Evolutionary conservation across 2,797 vertebrate species (phyloP).

Genomic region (Prunella strophiata): DNA sequence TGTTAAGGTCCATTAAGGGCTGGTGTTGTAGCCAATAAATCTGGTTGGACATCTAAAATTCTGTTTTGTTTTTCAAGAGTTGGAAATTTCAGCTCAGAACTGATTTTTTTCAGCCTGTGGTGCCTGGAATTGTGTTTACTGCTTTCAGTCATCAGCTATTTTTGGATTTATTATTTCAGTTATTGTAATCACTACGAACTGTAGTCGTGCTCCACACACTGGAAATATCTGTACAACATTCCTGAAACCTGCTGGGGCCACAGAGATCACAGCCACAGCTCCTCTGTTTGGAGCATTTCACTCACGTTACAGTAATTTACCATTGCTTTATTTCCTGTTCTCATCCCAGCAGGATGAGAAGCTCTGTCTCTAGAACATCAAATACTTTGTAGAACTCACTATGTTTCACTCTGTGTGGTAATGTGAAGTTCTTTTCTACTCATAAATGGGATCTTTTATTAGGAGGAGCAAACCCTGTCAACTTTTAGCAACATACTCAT

Average conservation of each 20-base stretch:
- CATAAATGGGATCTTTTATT: background rate
- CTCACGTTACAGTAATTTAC: background rate
- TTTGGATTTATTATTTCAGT: background rate
- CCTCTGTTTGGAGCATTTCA: background rate
- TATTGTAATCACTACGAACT: background rate
- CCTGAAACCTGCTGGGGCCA: background rate
- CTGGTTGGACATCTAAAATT: background rate
- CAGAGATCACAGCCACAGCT: background rate
- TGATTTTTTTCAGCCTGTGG: background rate
- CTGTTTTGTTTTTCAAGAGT: background rate
- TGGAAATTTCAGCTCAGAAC: background rate
- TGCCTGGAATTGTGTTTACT: background rate
- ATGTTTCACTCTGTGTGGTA: background rate
- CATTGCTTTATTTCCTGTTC: background rate
- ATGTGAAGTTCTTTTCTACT: background rate
- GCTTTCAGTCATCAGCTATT: background rate
- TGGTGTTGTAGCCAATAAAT: background rate
- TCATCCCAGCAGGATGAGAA: background rate
- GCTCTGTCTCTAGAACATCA: background rate
- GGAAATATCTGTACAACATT: background rate
- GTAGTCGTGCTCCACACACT: accelerated
- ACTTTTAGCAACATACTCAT: background rate
- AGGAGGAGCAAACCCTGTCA: background rate
- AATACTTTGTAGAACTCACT: background rate
- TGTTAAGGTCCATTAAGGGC: slow-evolving; percentile 28